phyloP scores from a whole-genome alignment of 2,113 vertebrate genomes.

The Enhydra lutris region DNA sequence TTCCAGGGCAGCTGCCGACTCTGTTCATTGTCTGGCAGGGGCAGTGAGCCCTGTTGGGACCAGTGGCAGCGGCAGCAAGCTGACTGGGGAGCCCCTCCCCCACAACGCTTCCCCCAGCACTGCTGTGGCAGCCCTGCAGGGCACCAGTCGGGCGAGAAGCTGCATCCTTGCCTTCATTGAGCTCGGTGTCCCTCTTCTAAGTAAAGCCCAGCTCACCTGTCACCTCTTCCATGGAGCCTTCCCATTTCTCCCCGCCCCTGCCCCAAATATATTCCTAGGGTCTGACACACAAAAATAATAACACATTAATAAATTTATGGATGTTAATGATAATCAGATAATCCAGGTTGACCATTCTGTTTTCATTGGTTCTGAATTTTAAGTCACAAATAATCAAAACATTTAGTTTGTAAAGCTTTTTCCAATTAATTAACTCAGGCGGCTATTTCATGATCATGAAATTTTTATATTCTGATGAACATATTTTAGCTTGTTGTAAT shows the following conservation, averaged over 20 bases:
- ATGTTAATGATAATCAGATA: neutral
- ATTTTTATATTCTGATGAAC: neutral
- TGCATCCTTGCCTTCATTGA: neutral
- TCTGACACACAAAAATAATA: neutral
- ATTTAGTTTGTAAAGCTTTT: neutral
- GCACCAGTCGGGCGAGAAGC: accelerated
- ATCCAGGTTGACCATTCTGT: neutral
- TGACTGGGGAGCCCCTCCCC: neutral
- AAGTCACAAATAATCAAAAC: conserved; percentile 2
- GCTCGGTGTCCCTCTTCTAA: neutral
- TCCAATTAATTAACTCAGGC: neutral
- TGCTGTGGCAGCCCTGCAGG: accelerated
- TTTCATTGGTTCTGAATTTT: conserved; percentile 26
- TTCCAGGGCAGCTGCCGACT: neutral
- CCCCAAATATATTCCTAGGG: neutral
- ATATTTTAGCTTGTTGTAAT: conserved; percentile 1
- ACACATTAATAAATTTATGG: neutral
- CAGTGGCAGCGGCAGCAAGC: neutral
- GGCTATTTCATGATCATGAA: neutral
- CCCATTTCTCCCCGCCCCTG: neutral
- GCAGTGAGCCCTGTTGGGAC: neutral
- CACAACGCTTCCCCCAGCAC: too few relatives aligned
- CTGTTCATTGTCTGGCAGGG: conserved; percentile 1
- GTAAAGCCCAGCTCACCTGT: neutral
- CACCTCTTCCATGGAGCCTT: neutral